A percentile compares a stretch with the other conserved stretches of the same genome.
phyloP scores from a whole-genome alignment of 2,113 vertebrate species.

The Pseudorasbora parva region DNA sequence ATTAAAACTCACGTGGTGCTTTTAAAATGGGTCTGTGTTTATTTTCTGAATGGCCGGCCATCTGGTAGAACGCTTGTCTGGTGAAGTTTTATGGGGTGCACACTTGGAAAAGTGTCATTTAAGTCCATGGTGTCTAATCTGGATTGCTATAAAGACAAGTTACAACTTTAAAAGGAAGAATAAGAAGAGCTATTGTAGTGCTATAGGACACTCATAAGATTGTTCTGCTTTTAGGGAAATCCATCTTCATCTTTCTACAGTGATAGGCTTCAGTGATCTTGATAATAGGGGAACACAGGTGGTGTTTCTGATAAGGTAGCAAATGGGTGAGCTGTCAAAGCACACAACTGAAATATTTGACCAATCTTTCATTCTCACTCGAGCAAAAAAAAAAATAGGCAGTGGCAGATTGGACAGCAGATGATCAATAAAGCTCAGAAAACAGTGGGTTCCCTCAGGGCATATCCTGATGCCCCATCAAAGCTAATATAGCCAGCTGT shows the following conservation, averaged over 20 bases:
- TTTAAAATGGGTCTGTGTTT: conserved; percentile 15
- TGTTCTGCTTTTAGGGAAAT: not conserved
- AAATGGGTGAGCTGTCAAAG: conserved; percentile 6
- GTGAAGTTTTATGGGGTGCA: not conserved
- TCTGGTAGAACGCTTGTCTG: conserved; percentile 13
- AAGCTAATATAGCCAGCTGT: conserved; percentile 28
- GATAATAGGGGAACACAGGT: conserved; percentile 42
- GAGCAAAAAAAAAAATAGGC: conserved; percentile 18
- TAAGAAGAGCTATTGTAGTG: not conserved
- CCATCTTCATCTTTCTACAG: not conserved
- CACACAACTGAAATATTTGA: conserved; percentile 19
- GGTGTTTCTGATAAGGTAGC: conserved; percentile 28
- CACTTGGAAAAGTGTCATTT: conserved; percentile 4
- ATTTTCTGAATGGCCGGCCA: conserved; percentile 21
- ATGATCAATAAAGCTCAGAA: conserved; percentile 41
- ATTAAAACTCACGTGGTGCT: conserved; percentile 32
- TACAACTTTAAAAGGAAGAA: conserved; percentile 4
- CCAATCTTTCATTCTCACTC: conserved; percentile 21
- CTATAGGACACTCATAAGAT: not conserved
- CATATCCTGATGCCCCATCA: conserved; percentile 30
- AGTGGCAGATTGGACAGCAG: conserved; percentile 29
- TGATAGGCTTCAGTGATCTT: conserved; percentile 17
- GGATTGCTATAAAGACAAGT: not conserved
- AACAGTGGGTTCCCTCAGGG: not conserved
- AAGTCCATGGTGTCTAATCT: not conserved